Evolutionary conservation across 2,113 vertebrate genomes (phyloP), one percentile per base, ranked within the genome.

Genomic region (Gnathonemus longibarbis): DNA sequence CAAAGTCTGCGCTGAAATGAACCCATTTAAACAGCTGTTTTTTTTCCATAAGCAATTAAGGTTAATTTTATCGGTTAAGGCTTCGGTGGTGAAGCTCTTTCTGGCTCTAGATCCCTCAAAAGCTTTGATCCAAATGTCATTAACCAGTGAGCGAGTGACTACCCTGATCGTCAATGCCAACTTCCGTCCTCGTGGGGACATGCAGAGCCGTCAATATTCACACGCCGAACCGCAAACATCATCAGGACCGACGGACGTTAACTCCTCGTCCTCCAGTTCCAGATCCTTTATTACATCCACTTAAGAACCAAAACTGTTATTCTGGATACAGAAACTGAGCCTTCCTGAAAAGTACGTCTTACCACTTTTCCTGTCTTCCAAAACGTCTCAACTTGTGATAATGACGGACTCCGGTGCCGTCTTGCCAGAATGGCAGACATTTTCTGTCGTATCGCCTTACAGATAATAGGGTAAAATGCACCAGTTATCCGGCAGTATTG

Each of bases 401-500:
- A 80, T 77, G 87, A 49, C 21, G 15, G 77, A 85, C 56, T 49
- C 88, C 45, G 88, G 66, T 93, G 90, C 92, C 77, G 91, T 83
- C 58, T 90, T 92, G 89, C 92, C 88, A 80, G 88, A 53, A 88
- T 66, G 50, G 62, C 87, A 53, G 42, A 89, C 90, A 89, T 91
- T 92, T 93, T 89, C 90, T 93, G 92, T 92, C 92, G 92, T 93
- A 91, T 95, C 93, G 90, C 92, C 93, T 96, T 94, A 93, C 93
- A 95, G 91, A 93, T 95, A 95, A 95, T 93, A 42, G 91, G 84
- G 86, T 90, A 86, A 90, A 91, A 88, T 66, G 90, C 90, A 87
- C 84, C 90, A 83, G 83, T 86, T 86, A 84, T 70, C 45, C 21
- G 4, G 17, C 49, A 80, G 80, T 70, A 15, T 74, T 88, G 84